A percentile compares a stretch with the other conserved stretches of the same genome.
Conservation (phyloP, 2,113 vertebrate genomes). For the Neolamprologus tretocephalus region DNA sequence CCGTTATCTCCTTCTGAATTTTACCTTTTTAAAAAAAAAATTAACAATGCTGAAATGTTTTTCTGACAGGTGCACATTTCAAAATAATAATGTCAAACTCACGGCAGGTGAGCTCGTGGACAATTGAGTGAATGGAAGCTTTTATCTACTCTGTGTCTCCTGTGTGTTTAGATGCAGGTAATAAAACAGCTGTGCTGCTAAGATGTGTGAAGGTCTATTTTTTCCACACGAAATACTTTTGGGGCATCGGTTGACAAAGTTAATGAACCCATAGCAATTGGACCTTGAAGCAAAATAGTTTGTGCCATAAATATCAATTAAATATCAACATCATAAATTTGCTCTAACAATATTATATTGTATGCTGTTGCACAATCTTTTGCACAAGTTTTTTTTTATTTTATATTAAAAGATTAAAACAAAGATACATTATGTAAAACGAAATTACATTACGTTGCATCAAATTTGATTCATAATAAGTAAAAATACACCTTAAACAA, state of each 20-base stretch:
- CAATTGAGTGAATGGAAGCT: neutral
- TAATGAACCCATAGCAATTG: neutral
- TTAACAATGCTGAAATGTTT: neutral
- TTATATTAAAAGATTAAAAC: neutral
- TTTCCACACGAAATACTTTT: accelerated
- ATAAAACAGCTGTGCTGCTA: neutral
- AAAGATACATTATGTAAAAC: neutral
- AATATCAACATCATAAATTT: neutral
- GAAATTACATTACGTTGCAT: neutral
- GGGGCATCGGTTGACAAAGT: neutral
- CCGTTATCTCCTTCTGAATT: neutral
- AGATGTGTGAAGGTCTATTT: neutral
- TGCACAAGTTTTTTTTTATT: accelerated
- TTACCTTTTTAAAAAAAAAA: accelerated
- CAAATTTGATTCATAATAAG: neutral
- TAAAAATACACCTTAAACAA: neutral
- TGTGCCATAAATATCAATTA: neutral
- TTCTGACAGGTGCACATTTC: accelerated
- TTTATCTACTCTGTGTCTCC: too few relatives aligned
- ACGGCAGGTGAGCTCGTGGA: neutral
- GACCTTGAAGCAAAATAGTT: neutral
- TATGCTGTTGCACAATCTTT: neutral
- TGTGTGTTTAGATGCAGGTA: neutral
- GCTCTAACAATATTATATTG: neutral
- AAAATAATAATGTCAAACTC: neutral